Conservation (phyloP, 2,113 vertebrate genomes). For the Crocuta crocuta region DNA sequence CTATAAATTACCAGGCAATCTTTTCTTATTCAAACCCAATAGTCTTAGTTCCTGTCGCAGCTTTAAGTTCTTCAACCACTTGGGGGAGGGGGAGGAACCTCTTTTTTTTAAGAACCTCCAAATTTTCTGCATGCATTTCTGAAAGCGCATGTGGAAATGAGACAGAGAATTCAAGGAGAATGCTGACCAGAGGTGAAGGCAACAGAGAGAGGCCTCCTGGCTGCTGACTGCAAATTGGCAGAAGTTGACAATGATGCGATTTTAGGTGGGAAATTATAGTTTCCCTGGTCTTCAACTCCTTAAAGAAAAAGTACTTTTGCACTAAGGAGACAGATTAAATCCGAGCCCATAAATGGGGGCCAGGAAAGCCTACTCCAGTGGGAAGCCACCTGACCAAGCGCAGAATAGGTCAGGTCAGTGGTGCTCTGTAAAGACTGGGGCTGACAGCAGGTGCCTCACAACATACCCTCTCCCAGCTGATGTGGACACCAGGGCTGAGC, state of each 20-base stretch:
- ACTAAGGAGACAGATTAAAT: not conserved
- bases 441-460: not conserved
- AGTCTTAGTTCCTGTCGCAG: slow-evolving; percentile 7
- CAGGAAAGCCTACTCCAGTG: not conserved
- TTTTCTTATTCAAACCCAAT: not conserved
- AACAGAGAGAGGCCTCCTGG: not conserved
- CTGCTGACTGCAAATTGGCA: not conserved
- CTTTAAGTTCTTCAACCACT: slow-evolving; percentile 18
- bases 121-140: not conserved
- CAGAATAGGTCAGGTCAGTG: not conserved
- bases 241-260: not conserved
- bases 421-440: not conserved
- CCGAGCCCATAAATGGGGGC: not conserved
- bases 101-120: not conserved
- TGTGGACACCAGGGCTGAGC: not conserved
- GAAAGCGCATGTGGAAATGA: not conserved
- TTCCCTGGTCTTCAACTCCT: not conserved
- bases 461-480: not conserved
- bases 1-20: not conserved
- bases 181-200: not conserved
- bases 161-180: not conserved
- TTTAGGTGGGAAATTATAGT: not conserved
- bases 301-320: not conserved
- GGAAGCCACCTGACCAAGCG: not conserved
- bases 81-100: not conserved